Base-by-base conservation (phyloP, 2,113 vertebrate species). In the Tachysurus vachellii region DNA sequence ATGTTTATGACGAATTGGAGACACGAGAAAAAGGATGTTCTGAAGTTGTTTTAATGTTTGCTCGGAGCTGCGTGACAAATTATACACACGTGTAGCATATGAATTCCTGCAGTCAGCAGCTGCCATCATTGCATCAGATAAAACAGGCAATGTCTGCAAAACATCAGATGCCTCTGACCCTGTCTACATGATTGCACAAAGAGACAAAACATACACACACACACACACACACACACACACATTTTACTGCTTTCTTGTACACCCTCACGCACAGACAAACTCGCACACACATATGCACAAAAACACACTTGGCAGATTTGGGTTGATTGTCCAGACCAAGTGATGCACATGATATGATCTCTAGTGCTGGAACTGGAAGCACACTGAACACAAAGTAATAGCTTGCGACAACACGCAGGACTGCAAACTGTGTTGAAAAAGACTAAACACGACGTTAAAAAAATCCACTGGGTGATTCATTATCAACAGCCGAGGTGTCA, bases 101-200 rank as follows among this genome's bases (percentile, higher is more conserved):
- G 91, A 92, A 94, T 93, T 94, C 92, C 93, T 94, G 85, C 93
- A 92, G 93, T 94, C 92, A 94, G 88, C 94, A 93, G 91, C 94
- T 94, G 94, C 92, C 90, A 92, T 93, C 91, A 80, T 89, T 91
- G 92, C 92, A 92, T 94, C 93, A 92, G 93, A 94, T 93, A 94
- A 92, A 92, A 90, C 91, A 92, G 92, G 90, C 91, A 89, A 89
- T 92, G 92, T 94, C 93, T 94, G 93, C 92, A 89, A 93, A 92
- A 89, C 91, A 81, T 95, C 93, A 94, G 85, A 93, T 90, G 92
- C 91, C 83, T 93, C 92, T 66, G 88, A 91, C 91, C 90, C 91
- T 92, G 90, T 90, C 87, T 89, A 92, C 92, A 92, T 91, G 82
- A 92, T 94, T 91, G 91, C 87, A 68, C 90, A 84, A 89, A 89